Evolutionary conservation across 2,797 vertebrate genomes (phyloP).

Genomic region (Falco naumanni): DNA sequence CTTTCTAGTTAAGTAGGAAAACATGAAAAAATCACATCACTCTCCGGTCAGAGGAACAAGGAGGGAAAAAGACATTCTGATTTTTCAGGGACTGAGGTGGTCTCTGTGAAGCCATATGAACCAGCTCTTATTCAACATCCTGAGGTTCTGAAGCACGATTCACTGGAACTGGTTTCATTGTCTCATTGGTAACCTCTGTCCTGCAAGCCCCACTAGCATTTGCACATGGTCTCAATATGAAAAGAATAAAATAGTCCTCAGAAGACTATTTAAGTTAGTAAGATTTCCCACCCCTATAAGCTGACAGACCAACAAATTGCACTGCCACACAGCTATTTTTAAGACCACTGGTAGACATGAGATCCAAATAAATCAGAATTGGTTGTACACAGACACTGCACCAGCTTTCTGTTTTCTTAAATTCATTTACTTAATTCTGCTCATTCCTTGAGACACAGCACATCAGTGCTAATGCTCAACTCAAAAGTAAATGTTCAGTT

Average conservation of each 20-base stretch:
- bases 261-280: neutral
- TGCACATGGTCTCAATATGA: neutral
- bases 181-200: neutral
- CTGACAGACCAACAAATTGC: neutral
- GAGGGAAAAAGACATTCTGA: neutral
- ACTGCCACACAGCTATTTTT: neutral
- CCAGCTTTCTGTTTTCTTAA: neutral
- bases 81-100: neutral
- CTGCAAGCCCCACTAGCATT: neutral
- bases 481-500: neutral
- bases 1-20: neutral
- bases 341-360: neutral
- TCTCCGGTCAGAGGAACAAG: neutral
- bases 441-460: neutral
- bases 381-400: neutral
- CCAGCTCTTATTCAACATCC: neutral
- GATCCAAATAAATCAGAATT: neutral
- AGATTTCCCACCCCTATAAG: neutral
- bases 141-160: neutral
- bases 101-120: neutral
- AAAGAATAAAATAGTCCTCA: neutral
- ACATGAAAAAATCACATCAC: neutral
- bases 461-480: neutral
- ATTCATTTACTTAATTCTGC: neutral
- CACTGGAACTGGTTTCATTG: neutral